These are phyloP conservation scores for Plotosus lineatus DNA, from an alignment of 2,113 vertebrate genomes.

Conservation along the genomic window DNA sequence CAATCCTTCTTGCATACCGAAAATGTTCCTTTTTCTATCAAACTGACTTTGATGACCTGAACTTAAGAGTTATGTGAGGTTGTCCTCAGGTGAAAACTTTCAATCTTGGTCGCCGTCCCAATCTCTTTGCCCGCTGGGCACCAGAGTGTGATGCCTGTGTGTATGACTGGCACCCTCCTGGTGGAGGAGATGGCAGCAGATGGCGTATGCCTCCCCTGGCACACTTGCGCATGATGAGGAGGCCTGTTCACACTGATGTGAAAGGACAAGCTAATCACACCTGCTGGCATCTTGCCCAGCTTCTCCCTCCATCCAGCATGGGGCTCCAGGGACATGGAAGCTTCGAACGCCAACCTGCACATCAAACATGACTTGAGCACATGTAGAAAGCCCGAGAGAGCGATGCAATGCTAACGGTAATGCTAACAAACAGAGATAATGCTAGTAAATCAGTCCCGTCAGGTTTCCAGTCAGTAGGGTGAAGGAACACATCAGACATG, in stretches of 20 bases:
- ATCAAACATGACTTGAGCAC: slow-evolving; percentile 1
- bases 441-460: slow-evolving; percentile 38
- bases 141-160: slow-evolving; percentile 23
- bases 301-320: slow-evolving; percentile 27
- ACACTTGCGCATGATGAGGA: slow-evolving; percentile 50
- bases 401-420: neutral
- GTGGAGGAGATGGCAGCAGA: slow-evolving; percentile 50
- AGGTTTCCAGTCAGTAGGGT: slow-evolving; percentile 14
- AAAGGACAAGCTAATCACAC: slow-evolving; percentile 60
- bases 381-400: slow-evolving; percentile 7
- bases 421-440: slow-evolving; percentile 40
- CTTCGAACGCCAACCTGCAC: slow-evolving; percentile 23
- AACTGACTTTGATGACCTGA: neutral
- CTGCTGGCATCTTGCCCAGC: slow-evolving; percentile 53
- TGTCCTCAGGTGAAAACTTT: slow-evolving; percentile 19
- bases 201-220: slow-evolving; percentile 52
- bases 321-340: slow-evolving; percentile 2
- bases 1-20: neutral
- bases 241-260: slow-evolving; percentile 58
- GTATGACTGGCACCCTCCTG: slow-evolving; percentile 31
- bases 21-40: neutral
- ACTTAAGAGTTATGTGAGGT: neutral
- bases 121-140: slow-evolving; percentile 13
- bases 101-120: neutral
- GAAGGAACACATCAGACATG: slow-evolving; percentile 19